A percentile compares a stretch with the other conserved stretches of the same genome.
Evolutionary conservation across 2,113 vertebrate species (phyloP).

Genomic region (Calyptomena viridis): DNA sequence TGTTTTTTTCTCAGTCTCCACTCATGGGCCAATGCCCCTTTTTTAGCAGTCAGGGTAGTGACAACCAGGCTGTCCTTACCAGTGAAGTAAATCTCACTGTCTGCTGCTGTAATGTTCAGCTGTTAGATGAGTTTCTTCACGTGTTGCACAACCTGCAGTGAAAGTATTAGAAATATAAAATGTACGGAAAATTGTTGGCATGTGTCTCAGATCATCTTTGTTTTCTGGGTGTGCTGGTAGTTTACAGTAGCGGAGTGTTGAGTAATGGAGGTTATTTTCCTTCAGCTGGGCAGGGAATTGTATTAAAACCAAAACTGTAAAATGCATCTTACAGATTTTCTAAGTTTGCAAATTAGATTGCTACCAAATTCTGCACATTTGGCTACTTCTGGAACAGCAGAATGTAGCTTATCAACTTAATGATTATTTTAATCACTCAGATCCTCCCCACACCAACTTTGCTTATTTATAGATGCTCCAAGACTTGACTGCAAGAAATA

Average conservation of each 20-base stretch:
- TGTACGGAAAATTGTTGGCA: not conserved
- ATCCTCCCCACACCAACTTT: not conserved
- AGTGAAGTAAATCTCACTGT: not conserved
- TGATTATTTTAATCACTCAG: not conserved
- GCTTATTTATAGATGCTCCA: not conserved
- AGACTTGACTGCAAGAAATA: not conserved
- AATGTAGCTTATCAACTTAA: not conserved
- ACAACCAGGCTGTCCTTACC: not conserved
- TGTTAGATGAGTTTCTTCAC: not conserved
- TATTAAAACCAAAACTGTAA: not conserved
- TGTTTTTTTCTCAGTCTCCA: not conserved
- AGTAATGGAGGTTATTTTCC: not conserved
- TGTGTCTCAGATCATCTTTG: not conserved
- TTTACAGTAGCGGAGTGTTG: not conserved
- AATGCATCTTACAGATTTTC: rapidly evolving
- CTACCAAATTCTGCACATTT: not conserved
- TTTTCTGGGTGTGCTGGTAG: not conserved
- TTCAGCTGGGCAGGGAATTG: not conserved
- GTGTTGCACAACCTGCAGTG: not conserved
- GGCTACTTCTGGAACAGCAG: not conserved
- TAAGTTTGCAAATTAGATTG: not conserved
- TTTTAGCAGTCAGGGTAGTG: not conserved
- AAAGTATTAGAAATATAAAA: not conserved
- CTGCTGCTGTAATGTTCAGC: not conserved
- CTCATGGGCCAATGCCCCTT: not conserved